Evolutionary conservation across 2,113 vertebrate species (phyloP).

Genomic region (Eidolon helvum): DNA sequence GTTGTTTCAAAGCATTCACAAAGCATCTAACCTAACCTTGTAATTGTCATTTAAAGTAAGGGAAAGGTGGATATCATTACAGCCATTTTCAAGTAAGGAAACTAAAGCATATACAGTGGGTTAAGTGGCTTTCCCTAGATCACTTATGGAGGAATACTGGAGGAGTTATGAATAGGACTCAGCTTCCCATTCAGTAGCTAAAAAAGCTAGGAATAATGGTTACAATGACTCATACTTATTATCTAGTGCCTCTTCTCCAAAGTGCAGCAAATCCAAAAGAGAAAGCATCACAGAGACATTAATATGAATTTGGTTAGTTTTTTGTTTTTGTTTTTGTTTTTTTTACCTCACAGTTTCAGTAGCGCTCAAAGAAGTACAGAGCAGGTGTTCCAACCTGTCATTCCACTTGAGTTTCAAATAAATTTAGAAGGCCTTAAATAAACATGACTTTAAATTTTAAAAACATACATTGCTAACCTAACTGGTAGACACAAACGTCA

Average conservation of each 20-base stretch:
- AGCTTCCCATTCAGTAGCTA: not conserved
- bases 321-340: constrained; percentile 1
- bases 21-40: not conserved
- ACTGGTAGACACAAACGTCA: not conserved
- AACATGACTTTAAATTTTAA: constrained; percentile 41
- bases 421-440: constrained; percentile 35
- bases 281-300: constrained; percentile 16
- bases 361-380: not conserved
- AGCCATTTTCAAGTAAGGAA: constrained; percentile 12
- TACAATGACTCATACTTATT: constrained; percentile 14
- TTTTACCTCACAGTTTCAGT: not conserved
- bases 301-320: not conserved
- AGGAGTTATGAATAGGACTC: not conserved
- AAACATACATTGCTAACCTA: constrained; percentile 27
- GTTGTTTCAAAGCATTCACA: constrained; percentile 24
- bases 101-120: not conserved
- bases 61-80: not conserved
- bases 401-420: constrained; percentile 42
- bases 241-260: not conserved
- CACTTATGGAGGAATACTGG: not conserved
- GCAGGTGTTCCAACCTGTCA: not conserved
- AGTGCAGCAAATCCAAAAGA: constrained; percentile 21
- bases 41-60: constrained; percentile 25
- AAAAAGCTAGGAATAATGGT: constrained; percentile 29
- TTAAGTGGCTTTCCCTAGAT: not conserved